Evolutionary conservation across 2,888 invertebrate species (phyloP), one percentile per base, ranked within the genome.

Genomic region (Torymus tubicola): DNA sequence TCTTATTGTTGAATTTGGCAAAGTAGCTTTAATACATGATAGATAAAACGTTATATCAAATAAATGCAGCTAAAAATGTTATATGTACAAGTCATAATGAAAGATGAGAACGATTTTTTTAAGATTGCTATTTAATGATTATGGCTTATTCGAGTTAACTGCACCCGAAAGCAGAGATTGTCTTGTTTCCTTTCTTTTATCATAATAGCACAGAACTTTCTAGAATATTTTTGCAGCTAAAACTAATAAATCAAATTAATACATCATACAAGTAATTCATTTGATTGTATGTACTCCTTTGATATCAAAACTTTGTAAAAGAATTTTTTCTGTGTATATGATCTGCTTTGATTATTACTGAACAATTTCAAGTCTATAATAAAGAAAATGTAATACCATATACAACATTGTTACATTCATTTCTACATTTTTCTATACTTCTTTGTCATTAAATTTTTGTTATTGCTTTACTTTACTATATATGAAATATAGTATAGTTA

Each of bases 161-260:
- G 81, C 69, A 81, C 78, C 74, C 78, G 68, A 53, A 63, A 50
- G 78, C 81, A 24, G 71, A 78, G 81, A 81, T 81, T 81, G 81
- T 81, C 81, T 78, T 73, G 72, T 50, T 70, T 79, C 55, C 58
- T 69, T 67, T 70, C 57, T 12, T 65, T 58, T 52, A 69, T 70
- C 24, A 50, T 81, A 70, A 76, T 73, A 81, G 69, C 78, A 81
- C 78, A 78, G 78, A 81, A 81, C 74, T 80, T 67, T 52, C 16
- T 42, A 42, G 50, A 64, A 50, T 31, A 63, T 13, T 57, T 16
- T 42, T 8, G 8, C 5, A 42, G 42, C 42, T 42, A 42, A 42
- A 42, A 8, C 42, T 42, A 42, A 8, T 42, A 42, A 42, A 42
- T 42, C 42, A 42, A 42, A 42, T 8, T 8, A 42, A 42, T 42